Evolutionary conservation across 2,888 invertebrate species (phyloP).

Genomic region (Epinotia brunnichana): DNA sequence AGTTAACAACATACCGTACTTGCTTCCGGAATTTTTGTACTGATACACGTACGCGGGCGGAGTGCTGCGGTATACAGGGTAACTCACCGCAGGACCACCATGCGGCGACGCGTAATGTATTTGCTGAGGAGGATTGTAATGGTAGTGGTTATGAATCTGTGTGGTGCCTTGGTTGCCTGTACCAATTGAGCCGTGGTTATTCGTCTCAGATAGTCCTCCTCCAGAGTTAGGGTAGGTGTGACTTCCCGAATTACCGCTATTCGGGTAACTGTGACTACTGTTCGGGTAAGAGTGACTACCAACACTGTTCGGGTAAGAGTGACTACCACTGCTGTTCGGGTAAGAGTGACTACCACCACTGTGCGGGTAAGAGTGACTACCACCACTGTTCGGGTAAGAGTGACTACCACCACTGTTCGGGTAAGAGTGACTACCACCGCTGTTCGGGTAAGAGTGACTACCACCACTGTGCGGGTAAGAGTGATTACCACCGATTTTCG

Average conservation of each 20-base stretch:
- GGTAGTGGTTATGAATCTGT: too few relatives aligned
- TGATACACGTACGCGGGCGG: constrained; percentile 48
- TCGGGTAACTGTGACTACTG: constrained; percentile 26
- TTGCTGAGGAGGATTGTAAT: constrained; percentile 47
- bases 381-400: neutral
- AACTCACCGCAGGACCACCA: constrained; percentile 42
- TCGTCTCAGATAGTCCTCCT: too few relatives aligned
- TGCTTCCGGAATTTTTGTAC: constrained; percentile 46
- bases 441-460: neutral
- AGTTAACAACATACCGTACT: constrained; percentile 46
- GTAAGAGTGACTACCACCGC: neutral
- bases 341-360: neutral
- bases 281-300: neutral
- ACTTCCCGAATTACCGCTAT: too few relatives aligned
- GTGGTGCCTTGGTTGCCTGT: too few relatives aligned
- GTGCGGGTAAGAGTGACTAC: constrained; percentile 32
- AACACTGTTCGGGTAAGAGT: neutral
- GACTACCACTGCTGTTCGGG: constrained; percentile 4
- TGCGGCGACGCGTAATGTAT: constrained; percentile 43
- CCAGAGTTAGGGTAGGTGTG: too few relatives aligned
- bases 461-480: neutral
- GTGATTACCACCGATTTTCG: constrained; percentile 3
- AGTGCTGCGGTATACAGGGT: constrained; percentile 46
- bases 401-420: neutral
- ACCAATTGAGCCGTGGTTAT: too few relatives aligned